A percentile compares a stretch with the other conserved stretches of the same genome.
phyloP scores from a whole-genome alignment of 2,888 invertebrate species.

The Drosophila rellima region DNA sequence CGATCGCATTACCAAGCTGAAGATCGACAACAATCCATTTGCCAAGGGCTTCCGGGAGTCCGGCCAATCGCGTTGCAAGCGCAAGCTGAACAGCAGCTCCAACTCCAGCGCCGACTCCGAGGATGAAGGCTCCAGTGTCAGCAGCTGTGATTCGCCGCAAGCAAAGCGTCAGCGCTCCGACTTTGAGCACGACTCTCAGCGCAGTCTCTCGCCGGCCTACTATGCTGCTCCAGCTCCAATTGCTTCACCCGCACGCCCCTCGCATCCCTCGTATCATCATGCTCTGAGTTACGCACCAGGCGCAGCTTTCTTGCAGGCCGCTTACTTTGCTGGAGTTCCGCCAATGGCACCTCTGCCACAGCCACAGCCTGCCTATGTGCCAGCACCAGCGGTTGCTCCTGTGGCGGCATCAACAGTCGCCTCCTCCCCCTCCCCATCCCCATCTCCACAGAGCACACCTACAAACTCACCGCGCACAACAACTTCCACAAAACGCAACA shows the following conservation, averaged over 20 bases:
- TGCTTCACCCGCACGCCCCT: not conserved
- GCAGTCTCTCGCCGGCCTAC: slow-evolving; percentile 66
- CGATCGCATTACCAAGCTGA: slow-evolving; percentile 94
- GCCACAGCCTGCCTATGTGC: slow-evolving; percentile 26
- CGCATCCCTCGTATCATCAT: slow-evolving; percentile 21
- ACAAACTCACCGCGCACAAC: slow-evolving; percentile 47
- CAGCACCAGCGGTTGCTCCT: slow-evolving; percentile 30
- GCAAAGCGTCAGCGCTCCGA: slow-evolving; percentile 82
- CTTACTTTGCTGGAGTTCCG: slow-evolving; percentile 67
- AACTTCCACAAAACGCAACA: slow-evolving; percentile 78
- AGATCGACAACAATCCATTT: slow-evolving; percentile 97
- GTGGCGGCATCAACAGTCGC: slow-evolving; percentile 12
- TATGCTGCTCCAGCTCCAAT: slow-evolving; percentile 29
- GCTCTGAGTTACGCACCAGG: slow-evolving; percentile 38
- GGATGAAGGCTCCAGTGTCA: slow-evolving; percentile 81
- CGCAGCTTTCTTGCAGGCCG: slow-evolving; percentile 57
- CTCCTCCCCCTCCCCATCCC: not conserved
- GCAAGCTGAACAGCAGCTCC: slow-evolving; percentile 87
- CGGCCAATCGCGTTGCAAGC: slow-evolving; percentile 91
- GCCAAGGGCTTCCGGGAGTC: slow-evolving; percentile 97
- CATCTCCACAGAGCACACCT: slow-evolving; percentile 8
- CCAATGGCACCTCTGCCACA: slow-evolving; percentile 39
- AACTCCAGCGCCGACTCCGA: slow-evolving; percentile 68
- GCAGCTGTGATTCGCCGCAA: slow-evolving; percentile 74
- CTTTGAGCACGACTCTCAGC: slow-evolving; percentile 81